Base-by-base conservation (phyloP, 1,140 invertebrate species). In the Atopsyche davidsoni region DNA sequence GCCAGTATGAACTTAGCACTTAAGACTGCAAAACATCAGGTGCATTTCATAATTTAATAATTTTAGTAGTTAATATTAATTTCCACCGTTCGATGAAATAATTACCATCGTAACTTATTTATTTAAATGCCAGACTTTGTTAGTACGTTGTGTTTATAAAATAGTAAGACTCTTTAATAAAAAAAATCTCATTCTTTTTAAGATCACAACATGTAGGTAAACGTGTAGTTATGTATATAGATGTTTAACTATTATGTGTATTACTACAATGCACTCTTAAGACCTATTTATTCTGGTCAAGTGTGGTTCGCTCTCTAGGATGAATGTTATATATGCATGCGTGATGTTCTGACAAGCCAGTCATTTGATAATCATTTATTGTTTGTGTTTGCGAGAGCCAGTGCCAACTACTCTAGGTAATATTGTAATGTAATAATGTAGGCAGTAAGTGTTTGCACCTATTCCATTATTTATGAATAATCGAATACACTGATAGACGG, bases 171-270 rank as follows among this genome's bases (percentile, higher is more conserved):
- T n/a, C n/a, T n/a, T n/a, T n/a, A n/a, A n/a, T n/a, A 49, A 35
- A 21, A 52, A 25, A 48, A 54, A 51, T 50, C 43, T 51, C 56
- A 58, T 57, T 45, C 39, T 53, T 28, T 45, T 17, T 46, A 52
- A 34, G 43, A 51, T 46, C 50, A 52, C 50, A 52, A 45, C 35
- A 46, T 41, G 50, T 58, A 58, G 45, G 51, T 58, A 54, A 58
- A 48, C 51, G 51, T 58, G 56, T 58, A 58, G 56, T 53, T 58
- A 58, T 58, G 56, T 58, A 58, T 54, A 58, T 58, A 58, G 56
- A 51, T 58, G 56, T 58, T 58, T 51, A 58, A 58, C 35, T 24
- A 54, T 34, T 48, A 41, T 50, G 47, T 58, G 51, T 58, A 53
- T 44, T 58, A 31, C n/a, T n/a, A n/a, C n/a, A n/a, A n/a, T 51